A percentile compares a stretch with the other conserved stretches of the same genome.
These are phyloP conservation scores for Helicoverpa zea DNA, from an alignment of 1,140 invertebrate genomes.

Conservation along the genomic window DNA sequence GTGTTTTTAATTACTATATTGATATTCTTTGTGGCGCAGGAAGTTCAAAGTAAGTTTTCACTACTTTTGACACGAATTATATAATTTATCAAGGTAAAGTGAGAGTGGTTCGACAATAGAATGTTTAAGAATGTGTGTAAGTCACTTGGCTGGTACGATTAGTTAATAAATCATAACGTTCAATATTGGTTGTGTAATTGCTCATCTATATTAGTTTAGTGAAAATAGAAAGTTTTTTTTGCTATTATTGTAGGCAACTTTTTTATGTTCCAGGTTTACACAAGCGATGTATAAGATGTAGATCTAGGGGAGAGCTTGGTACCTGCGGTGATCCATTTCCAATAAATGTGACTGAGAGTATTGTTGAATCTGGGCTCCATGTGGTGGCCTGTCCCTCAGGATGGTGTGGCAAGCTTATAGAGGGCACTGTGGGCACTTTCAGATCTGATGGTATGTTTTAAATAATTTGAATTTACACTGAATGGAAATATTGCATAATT, in stretches of 20 bases:
- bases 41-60: constrained; percentile 77
- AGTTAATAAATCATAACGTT: neutral
- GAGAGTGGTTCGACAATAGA: constrained; percentile 67
- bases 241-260: neutral
- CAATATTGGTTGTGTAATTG: neutral
- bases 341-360: constrained; percentile 91
- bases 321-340: constrained; percentile 96
- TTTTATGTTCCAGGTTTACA: constrained; percentile 71
- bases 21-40: constrained; percentile 59
- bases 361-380: constrained; percentile 90
- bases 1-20: constrained; percentile 61
- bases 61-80: constrained; percentile 68
- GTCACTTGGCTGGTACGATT: neutral
- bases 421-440: constrained; percentile 89
- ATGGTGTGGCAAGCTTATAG: constrained; percentile 97
- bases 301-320: constrained; percentile 95
- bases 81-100: constrained; percentile 83
- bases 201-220: neutral
- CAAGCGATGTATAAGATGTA: constrained; percentile 88
- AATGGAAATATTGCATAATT: too few species aligned
- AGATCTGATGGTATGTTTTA: constrained; percentile 87
- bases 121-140: constrained; percentile 6
- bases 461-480: too few species aligned
- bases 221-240: constrained; percentile 23
- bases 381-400: constrained; percentile 95